These are phyloP conservation scores for Passer montanus DNA, from an alignment of 2,113 vertebrate genomes.

Conservation along the genomic window DNA sequence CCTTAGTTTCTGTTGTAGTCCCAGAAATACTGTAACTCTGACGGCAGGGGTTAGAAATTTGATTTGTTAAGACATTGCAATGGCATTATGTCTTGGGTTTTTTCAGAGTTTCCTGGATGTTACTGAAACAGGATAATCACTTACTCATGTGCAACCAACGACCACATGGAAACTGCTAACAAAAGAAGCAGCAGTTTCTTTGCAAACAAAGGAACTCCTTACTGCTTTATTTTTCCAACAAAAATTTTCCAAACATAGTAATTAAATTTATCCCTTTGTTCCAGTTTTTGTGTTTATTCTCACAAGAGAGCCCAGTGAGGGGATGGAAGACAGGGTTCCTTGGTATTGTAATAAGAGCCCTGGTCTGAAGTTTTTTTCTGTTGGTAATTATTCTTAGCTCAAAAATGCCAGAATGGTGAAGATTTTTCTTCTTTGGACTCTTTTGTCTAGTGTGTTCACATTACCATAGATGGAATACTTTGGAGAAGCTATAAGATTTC, in stretches of 20 bases:
- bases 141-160: slow-evolving; percentile 11
- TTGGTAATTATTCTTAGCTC: background rate
- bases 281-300: background rate
- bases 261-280: background rate
- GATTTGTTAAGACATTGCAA: slow-evolving; percentile 35
- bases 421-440: background rate
- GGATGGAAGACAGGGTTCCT: background rate
- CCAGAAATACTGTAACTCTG: slow-evolving; percentile 4
- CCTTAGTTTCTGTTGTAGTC: background rate
- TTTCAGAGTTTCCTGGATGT: slow-evolving; percentile 45
- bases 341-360: background rate
- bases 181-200: background rate
- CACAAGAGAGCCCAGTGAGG: background rate
- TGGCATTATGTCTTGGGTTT: slow-evolving; percentile 24
- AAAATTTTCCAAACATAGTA: background rate
- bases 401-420: background rate
- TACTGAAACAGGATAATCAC: slow-evolving; percentile 48
- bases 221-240: slow-evolving; percentile 21
- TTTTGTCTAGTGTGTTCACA: background rate
- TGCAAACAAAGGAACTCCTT: slow-evolving; percentile 1
- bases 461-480: slow-evolving; percentile 49
- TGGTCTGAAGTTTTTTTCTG: background rate
- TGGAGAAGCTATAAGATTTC: background rate
- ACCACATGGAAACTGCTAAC: background rate
- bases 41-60: slow-evolving; percentile 35